phyloP scores from a whole-genome alignment of 2,797 vertebrate genomes.

The Euphonia xanthogaster region DNA sequence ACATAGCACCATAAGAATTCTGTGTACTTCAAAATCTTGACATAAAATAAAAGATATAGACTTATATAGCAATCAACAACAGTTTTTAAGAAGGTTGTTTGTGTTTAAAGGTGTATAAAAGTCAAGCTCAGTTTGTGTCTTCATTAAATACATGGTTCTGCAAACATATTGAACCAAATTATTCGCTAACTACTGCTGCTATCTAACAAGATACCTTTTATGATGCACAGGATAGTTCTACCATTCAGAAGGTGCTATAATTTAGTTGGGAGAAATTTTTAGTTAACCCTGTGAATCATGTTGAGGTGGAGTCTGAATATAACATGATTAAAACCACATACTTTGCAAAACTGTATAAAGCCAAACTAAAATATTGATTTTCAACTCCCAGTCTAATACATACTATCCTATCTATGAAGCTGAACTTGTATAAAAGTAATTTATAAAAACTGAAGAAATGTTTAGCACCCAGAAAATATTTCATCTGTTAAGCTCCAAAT shows the following conservation, averaged over 20 bases:
- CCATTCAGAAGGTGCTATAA: neutral
- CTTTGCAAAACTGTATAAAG: neutral
- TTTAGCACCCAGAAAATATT: slow-evolving; percentile 20
- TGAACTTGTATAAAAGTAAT: neutral
- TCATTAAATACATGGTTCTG: slow-evolving; percentile 1
- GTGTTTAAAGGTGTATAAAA: neutral
- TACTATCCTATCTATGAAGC: slow-evolving; percentile 9
- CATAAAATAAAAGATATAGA: neutral
- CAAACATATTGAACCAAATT: neutral
- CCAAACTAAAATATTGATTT: neutral
- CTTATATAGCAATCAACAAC: neutral
- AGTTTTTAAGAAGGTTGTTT: neutral
- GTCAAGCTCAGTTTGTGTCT: neutral
- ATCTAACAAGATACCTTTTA: neutral
- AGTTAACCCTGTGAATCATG: neutral
- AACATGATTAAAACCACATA: neutral
- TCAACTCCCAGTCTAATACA: neutral
- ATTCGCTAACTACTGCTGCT: slow-evolving; percentile 11
- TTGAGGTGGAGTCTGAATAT: neutral
- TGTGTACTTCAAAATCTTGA: neutral
- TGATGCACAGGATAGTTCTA: neutral
- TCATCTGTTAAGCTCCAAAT: neutral
- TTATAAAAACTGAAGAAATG: neutral
- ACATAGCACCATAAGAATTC: neutral
- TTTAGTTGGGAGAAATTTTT: neutral